Conservation (phyloP, 2,113 vertebrate species). For the Heptranchias perlo region DNA sequence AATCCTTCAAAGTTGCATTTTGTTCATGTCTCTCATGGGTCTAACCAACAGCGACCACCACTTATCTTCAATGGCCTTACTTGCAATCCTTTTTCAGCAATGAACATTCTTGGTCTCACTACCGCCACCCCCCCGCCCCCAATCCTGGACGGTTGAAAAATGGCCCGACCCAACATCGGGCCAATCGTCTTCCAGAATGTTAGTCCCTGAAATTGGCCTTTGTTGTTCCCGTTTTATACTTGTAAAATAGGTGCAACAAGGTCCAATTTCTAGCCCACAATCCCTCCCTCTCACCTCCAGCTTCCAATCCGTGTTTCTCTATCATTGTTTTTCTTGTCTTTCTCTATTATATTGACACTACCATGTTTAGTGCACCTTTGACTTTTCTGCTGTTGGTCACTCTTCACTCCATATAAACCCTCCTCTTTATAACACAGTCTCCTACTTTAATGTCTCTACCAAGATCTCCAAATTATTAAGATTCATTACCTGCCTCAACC, state of each 20-base stretch:
- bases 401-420: not conserved
- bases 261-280: not conserved
- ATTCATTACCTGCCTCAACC: not conserved
- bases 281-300: not conserved
- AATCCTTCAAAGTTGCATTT: not conserved
- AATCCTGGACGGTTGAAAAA: not conserved
- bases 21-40: not conserved
- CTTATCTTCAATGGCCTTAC: not conserved
- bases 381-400: not conserved
- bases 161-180: not conserved
- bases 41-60: not conserved
- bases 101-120: not conserved
- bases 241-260: not conserved
- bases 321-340: not conserved
- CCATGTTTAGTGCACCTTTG: not conserved
- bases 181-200: not conserved
- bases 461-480: not conserved
- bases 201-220: not conserved
- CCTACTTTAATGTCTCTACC: not conserved
- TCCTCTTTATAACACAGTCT: not conserved
- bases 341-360: not conserved
- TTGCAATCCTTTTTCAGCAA: not conserved
- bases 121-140: no score
- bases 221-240: no score
- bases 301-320: not conserved